Conservation (phyloP, 2,797 vertebrate species). For the Hirundo rustica region DNA sequence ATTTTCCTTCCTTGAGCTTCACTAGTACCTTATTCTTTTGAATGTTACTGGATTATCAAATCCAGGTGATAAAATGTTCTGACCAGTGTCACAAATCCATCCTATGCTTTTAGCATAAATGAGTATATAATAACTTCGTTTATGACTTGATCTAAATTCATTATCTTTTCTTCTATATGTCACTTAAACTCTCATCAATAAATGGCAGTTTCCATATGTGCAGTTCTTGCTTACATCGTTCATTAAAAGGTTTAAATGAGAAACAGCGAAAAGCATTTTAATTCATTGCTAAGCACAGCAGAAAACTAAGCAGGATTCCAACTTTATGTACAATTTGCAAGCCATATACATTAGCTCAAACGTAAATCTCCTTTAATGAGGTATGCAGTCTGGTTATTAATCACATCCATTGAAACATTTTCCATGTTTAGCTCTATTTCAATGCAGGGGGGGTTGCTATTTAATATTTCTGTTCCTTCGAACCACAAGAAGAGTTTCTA, state of each 20-base stretch:
- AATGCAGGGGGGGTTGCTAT: neutral
- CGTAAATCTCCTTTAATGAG: slow-evolving; percentile 48
- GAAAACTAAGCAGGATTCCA: slow-evolving; percentile 48
- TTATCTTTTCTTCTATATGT: neutral
- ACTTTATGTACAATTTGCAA: slow-evolving; percentile 29
- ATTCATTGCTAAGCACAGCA: slow-evolving; percentile 45
- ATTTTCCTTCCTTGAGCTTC: neutral
- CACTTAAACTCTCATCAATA: neutral
- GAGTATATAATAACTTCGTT: neutral
- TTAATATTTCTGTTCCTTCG: neutral
- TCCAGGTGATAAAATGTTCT: neutral
- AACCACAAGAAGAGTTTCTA: neutral
- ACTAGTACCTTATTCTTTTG: neutral
- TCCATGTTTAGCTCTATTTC: neutral
- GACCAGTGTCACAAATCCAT: neutral
- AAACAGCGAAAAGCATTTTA: neutral
- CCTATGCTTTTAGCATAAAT: neutral
- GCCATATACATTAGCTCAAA: neutral
- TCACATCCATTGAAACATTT: neutral
- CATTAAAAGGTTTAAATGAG: neutral
- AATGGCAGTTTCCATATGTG: neutral
- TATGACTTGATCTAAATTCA: neutral
- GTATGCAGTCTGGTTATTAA: neutral
- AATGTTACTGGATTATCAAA: neutral
- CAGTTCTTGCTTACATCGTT: neutral